Conservation (phyloP, 2,888 invertebrate genomes). For the Clusia tigrina region DNA sequence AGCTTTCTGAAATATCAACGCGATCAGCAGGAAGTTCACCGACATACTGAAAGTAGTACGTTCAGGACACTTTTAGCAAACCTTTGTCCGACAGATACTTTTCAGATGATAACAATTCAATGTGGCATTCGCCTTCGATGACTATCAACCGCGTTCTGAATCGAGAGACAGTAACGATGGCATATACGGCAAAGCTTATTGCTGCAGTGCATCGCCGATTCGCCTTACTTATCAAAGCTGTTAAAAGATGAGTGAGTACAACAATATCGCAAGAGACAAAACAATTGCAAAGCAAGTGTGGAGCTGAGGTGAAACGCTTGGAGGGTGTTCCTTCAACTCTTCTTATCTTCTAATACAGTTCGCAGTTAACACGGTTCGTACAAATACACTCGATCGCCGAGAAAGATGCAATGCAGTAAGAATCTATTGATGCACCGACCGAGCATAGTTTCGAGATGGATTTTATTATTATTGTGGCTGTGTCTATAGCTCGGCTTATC, state of each 20-base stretch:
- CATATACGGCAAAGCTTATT: conserved; percentile 7
- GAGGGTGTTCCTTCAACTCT: not conserved
- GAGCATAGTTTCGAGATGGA: too few relatives aligned
- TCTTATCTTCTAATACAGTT: not conserved
- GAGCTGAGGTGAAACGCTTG: not conserved
- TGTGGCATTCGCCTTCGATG: conserved; percentile 31
- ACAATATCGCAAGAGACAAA: conserved; percentile 17
- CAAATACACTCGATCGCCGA: too few relatives aligned
- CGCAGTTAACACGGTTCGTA: too few relatives aligned
- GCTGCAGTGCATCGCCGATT: conserved; percentile 27
- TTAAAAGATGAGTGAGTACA: conserved; percentile 20
- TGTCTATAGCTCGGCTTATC: too few relatives aligned
- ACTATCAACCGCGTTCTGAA: conserved; percentile 36
- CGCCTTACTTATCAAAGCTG: too few relatives aligned
- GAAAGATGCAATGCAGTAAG: too few relatives aligned
- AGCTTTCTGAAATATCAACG: conserved; percentile 8
- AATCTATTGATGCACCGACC: too few relatives aligned
- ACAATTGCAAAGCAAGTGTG: conserved; percentile 20
- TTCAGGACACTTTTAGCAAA: conserved; percentile 32
- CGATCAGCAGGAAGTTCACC: conserved; percentile 29
- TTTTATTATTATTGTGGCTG: too few relatives aligned
- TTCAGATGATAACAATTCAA: not conserved
- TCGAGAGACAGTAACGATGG: conserved; percentile 30
- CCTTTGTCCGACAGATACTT: conserved; percentile 17
- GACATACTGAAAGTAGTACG: conserved; percentile 29